Evolutionary conservation across 2,888 invertebrate genomes (phyloP).

Genomic region (Mesorhabditis sp.): DNA sequence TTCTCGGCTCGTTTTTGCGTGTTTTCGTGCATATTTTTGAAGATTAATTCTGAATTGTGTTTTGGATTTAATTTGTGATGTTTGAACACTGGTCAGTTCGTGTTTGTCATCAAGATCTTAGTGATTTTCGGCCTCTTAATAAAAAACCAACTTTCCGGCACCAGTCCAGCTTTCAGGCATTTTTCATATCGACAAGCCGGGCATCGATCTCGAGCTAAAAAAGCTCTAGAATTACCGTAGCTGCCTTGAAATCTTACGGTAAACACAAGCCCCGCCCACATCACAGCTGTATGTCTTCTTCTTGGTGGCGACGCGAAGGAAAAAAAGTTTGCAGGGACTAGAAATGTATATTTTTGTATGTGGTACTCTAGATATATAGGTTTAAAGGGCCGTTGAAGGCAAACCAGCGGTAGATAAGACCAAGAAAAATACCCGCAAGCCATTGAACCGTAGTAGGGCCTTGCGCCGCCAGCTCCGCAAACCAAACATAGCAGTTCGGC

Average conservation of each 20-base stretch:
- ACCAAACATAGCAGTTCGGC: neutral
- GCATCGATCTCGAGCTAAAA: neutral
- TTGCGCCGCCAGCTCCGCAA: neutral
- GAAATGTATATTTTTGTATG: too few species aligned
- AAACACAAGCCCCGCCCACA: neutral
- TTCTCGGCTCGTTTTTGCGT: too few species aligned
- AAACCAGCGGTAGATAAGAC: too few species aligned
- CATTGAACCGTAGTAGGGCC: neutral
- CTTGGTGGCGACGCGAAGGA: neutral
- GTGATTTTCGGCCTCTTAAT: too few species aligned
- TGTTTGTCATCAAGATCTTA: too few species aligned
- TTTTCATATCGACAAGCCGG: neutral
- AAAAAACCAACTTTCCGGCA: neutral
- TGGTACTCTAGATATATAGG: neutral
- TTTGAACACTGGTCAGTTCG: too few species aligned
- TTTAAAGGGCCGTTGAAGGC: too few species aligned
- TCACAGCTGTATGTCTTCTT: neutral
- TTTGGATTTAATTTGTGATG: too few species aligned
- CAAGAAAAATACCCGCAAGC: neutral
- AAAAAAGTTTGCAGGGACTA: neutral
- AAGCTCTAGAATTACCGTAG: neutral
- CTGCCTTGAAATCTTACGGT: neutral
- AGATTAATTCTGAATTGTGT: too few species aligned
- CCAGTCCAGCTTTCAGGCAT: slow-evolving; percentile 1
- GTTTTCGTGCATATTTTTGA: too few species aligned